Base-by-base conservation (phyloP, 2,888 invertebrate species). In the Heliconius cydno region DNA sequence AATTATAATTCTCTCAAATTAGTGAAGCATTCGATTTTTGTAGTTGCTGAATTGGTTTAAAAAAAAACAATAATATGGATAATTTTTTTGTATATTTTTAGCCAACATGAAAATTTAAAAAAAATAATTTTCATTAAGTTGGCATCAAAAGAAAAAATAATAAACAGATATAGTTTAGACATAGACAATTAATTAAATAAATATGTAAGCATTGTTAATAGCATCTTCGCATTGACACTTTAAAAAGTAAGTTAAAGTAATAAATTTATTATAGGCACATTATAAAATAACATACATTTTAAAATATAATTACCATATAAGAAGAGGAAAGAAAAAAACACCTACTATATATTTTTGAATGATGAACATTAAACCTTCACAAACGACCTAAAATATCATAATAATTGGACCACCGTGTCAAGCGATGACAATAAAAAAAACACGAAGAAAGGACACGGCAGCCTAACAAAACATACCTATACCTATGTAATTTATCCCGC, bases 401-500 rank as follows among this genome's bases (percentile, higher is more conserved):
- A 82, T 83, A 83, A 85, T 86, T 86, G 88, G 90, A 90, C 90
- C 88, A 87, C 87, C 87, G 83, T 86, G 86, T 82, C 79, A 85
- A 87, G 83, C 79, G 86, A 84, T 86, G 84, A 86, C 88, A 88
- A 34, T 7, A 34, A 34, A 34, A 34, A 88, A 79, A 81, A 86
- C 86, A 83, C 76, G 83, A 81, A 82, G 81, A 85, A 84, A 80
- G 82, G 81, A 86, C 82, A 88, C 90, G 85, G 91, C 89, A 91
- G 90, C 92, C 92, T 92, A 92, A 92, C 89, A 92, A 85, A 92
- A 92, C 91, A 92, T 34, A 87, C 83, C 83, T 81, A 87, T 86
- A n/a, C n/a, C n/a, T n/a, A 84, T 84, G 85, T 86, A 84, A 86
- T 84, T 84, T 84, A 84, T 84, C 82, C 80, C 77, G 81, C 83